phyloP scores from a whole-genome alignment of 2,113 vertebrate species.

The Catharus minimus region DNA sequence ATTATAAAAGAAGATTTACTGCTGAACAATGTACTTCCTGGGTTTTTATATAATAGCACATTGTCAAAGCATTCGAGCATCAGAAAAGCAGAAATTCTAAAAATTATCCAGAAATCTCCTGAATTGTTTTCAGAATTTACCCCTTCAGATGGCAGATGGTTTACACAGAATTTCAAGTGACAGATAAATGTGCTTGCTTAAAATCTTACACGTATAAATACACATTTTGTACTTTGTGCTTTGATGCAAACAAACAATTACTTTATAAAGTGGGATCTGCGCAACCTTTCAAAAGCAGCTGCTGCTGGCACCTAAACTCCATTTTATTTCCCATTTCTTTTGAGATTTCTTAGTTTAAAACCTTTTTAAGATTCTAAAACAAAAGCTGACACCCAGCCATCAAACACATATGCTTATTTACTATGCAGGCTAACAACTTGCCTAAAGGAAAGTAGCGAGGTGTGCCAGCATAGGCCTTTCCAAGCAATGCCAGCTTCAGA shows the following conservation, averaged over 20 bases:
- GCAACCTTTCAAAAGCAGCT: neutral
- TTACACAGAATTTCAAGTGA: neutral
- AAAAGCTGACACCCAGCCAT: neutral
- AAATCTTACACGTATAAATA: neutral
- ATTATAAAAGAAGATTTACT: neutral
- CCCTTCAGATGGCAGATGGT: neutral
- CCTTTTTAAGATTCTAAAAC: neutral
- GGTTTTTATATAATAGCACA: neutral
- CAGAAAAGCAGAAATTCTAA: neutral
- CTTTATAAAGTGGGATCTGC: neutral
- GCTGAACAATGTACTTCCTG: neutral
- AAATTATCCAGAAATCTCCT: neutral
- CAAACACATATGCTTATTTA: neutral
- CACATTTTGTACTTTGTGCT: neutral
- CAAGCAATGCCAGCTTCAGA: slow-evolving; percentile 90
- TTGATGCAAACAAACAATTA: neutral
- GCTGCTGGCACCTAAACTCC: neutral
- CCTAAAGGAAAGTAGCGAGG: slow-evolving; percentile 97
- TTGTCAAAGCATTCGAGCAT: neutral
- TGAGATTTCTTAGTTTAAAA: neutral
- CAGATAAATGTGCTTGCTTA: neutral
- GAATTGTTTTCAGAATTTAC: neutral
- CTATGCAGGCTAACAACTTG: slow-evolving; percentile 36
- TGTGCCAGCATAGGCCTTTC: slow-evolving; percentile 92
- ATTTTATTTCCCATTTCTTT: neutral